Base-by-base conservation (phyloP, 2,113 vertebrate species). In the Salminus brasiliensis region DNA sequence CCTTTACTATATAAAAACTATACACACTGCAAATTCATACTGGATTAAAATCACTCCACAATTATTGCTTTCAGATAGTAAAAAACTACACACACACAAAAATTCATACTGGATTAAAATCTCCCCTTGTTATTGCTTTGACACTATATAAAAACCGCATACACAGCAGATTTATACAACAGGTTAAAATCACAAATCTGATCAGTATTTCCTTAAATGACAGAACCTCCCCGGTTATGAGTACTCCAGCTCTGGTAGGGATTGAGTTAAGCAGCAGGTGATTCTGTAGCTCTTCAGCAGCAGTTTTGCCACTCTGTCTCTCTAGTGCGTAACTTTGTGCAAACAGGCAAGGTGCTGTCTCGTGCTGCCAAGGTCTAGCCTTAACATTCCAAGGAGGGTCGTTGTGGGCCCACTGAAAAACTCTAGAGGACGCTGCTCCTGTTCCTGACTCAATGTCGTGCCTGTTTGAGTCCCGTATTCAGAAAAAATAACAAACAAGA, bases 301-400 rank as follows among this genome's bases (percentile, higher is more conserved):
- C 69, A 72, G 16, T 29, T 21, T 49, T 10, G 21, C 7, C 47
- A 13, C n/a, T 55, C 27, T 13, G 29, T 18, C 47, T 34, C 29
- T 72, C 47, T 47, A n/a, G 69, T 30, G 18, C 32, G 4, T 39
- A 39, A 39, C 60, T 32, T 63, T 52, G 68, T 47, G 41, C 34
- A 67, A 70, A 57, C 66, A 15, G 62, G 41, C 60, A 30, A 52
- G 76, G 70, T 53, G 69, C 63, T 80, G 67, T 68, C 32, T 79
- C 34, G 73, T 72, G 74, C 68, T 66, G 75, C 30, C 27, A 45
- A 52, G 78, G 73, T 78, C 67, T 30, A 81, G 83, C 75, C 80
- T 84, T 88, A 84, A 81, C 60, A 79, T 84, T 81, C 73, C 79
- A 75, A 55, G 69, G 74, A 77, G 72, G 43, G 53, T 76, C 32